phyloP scores from a whole-genome alignment of 1,140 invertebrate genomes.

The Pseudomyrmex sp. region DNA sequence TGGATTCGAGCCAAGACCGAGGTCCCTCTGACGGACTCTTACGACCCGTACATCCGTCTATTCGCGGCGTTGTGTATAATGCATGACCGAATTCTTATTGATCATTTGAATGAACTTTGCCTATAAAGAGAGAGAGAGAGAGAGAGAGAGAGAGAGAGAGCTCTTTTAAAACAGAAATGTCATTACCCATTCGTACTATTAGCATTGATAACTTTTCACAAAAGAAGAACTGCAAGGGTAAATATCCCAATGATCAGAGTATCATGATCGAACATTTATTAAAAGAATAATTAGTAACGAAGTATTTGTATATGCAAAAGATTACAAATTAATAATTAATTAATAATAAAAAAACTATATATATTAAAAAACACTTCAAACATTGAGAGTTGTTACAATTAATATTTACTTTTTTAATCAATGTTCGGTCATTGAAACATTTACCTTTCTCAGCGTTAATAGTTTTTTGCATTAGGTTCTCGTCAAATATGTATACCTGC shows the following conservation, averaged over 20 bases:
- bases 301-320: no score
- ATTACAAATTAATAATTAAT: no score
- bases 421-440: no score
- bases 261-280: neutral
- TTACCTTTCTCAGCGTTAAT: no score
- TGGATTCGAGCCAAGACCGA: conserved; percentile 44
- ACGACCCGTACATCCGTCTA: conserved; percentile 12
- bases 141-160: conserved; percentile 37
- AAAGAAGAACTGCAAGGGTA: neutral
- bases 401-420: no score
- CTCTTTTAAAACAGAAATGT: neutral
- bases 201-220: neutral
- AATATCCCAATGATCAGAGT: no score
- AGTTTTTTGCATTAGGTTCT: neutral
- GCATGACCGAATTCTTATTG: conserved; percentile 26
- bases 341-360: no score
- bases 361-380: no score
- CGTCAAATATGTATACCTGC: conserved; percentile 17
- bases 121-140: conserved; percentile 20
- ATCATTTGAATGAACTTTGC: conserved; percentile 55
- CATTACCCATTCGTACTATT: neutral
- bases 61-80: conserved; percentile 27
- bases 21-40: conserved; percentile 40
- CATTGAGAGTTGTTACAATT: no score
- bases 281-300: neutral